phyloP scores from a whole-genome alignment of 2,113 vertebrate species.

The Corydoras sp. region DNA sequence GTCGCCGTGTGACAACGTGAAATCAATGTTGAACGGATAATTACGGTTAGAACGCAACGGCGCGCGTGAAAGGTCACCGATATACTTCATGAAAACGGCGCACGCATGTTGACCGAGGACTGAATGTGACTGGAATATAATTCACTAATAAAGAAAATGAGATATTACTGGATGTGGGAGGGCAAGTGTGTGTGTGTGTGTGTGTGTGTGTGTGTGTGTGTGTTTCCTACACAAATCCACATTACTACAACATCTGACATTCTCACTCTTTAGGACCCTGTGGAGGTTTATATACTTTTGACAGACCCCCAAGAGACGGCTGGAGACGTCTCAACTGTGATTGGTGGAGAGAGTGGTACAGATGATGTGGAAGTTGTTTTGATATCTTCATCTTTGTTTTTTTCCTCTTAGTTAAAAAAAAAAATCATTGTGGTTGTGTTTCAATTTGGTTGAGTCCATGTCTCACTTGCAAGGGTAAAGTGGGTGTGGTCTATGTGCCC shows the following conservation, averaged over 20 bases:
- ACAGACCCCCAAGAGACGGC: too few species aligned
- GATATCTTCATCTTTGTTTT: too few species aligned
- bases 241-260: too few species aligned
- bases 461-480: neutral
- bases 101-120: neutral
- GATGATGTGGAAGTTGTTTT: too few species aligned
- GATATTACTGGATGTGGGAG: neutral
- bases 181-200: neutral
- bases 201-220: too few species aligned
- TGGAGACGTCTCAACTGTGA: too few species aligned
- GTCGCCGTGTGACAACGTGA: conserved; percentile 24
- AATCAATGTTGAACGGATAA: conserved; percentile 25
- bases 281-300: too few species aligned
- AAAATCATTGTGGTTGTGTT: too few species aligned
- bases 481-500: neutral
- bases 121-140: neutral
- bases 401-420: too few species aligned
- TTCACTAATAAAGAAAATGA: neutral
- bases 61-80: conserved; percentile 6
- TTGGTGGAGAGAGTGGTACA: too few species aligned
- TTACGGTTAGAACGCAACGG: conserved; percentile 8
- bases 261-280: too few species aligned
- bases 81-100: neutral
- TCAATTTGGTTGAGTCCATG: neutral
- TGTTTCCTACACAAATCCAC: too few species aligned